A percentile compares a stretch with the other conserved stretches of the same genome.
Conservation (phyloP, 2,113 vertebrate genomes). For the Anarhynchus alexandrinus region DNA sequence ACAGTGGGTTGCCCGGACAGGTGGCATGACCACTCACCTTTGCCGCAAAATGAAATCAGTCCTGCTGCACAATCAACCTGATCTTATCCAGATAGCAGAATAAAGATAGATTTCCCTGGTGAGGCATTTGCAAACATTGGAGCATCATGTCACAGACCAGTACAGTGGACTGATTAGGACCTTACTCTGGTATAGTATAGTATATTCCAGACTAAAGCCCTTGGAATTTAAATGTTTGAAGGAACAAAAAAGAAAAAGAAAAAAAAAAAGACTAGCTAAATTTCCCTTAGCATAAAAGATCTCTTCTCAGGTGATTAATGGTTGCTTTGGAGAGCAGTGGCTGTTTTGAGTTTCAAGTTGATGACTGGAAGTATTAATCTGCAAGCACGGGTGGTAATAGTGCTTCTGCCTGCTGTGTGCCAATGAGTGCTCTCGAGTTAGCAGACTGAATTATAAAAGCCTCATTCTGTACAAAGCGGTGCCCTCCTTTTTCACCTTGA, state of each 20-base stretch:
- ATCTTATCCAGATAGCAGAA: neutral
- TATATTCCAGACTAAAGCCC: neutral
- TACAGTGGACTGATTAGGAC: neutral
- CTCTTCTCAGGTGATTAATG: neutral
- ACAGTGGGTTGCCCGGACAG: neutral
- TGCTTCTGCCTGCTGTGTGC: neutral
- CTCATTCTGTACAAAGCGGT: neutral
- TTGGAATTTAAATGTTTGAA: neutral
- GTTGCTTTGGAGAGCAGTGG: neutral
- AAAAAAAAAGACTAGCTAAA: neutral
- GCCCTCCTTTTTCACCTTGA: neutral
- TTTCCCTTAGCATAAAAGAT: neutral
- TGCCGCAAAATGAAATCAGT: neutral
- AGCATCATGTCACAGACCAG: neutral
- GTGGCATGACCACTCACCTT: fast-evolving
- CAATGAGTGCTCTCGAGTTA: neutral
- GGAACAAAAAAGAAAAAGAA: too few relatives aligned
- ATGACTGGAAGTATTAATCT: slow-evolving; percentile 15
- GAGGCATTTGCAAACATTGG: neutral
- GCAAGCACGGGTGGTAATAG: neutral
- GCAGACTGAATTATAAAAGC: neutral
- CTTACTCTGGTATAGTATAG: neutral
- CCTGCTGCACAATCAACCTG: neutral
- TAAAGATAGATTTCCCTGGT: neutral
- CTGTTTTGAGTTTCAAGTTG: neutral